phyloP scores from a whole-genome alignment of 2,113 vertebrate genomes.

The Sebastes schlegelii region DNA sequence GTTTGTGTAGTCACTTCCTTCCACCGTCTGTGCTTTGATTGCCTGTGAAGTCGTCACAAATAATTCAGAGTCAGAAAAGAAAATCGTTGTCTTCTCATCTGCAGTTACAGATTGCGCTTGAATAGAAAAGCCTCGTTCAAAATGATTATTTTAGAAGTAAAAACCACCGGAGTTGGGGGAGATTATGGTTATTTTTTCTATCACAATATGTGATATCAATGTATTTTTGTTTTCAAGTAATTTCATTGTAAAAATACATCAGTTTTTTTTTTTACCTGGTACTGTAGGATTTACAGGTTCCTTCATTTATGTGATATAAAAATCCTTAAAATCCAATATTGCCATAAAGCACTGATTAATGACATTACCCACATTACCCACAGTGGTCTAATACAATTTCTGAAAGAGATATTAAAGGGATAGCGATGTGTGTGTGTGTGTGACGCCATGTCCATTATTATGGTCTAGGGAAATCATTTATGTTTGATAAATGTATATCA shows the following conservation, averaged over 20 bases:
- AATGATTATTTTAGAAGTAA: too few species aligned
- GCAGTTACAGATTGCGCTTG: background rate
- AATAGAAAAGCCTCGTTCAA: background rate
- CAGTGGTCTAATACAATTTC: too few species aligned
- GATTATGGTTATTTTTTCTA: too few species aligned
- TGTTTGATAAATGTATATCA: background rate
- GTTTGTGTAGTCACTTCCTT: conserved; percentile 55
- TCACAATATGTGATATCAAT: too few species aligned
- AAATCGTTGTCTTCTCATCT: conserved; percentile 4
- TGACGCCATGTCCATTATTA: background rate
- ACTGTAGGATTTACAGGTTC: too few species aligned
- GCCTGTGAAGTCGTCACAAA: background rate
- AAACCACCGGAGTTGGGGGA: too few species aligned
- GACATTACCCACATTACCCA: too few species aligned
- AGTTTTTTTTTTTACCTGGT: background rate
- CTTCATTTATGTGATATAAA: too few species aligned
- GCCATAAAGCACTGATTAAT: too few species aligned
- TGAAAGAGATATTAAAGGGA: too few species aligned
- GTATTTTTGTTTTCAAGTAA: background rate
- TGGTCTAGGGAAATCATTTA: background rate
- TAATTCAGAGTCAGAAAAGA: background rate
- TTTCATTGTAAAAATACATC: background rate
- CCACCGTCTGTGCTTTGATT: conserved; percentile 27
- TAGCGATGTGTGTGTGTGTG: too few species aligned
- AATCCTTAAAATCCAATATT: too few species aligned